Conservation (phyloP, 1,140 invertebrate species). For the Plectrocnemia conspersa region DNA sequence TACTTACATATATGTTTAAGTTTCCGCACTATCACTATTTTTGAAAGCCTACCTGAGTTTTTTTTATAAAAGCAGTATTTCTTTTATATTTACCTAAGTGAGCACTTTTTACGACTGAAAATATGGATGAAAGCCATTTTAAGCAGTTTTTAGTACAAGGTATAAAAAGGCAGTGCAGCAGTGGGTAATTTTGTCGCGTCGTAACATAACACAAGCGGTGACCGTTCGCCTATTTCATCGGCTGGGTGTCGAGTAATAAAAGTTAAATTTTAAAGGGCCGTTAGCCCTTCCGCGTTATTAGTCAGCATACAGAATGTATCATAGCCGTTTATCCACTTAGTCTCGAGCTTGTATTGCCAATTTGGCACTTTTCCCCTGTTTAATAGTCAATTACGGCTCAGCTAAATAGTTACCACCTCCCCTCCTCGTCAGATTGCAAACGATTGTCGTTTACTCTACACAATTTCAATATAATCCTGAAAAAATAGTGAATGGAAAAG, state of each 20-base stretch:
- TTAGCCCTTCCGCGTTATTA: conserved; percentile 23
- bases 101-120: conserved; percentile 1
- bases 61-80: too few relatives aligned
- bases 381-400: conserved; percentile 34
- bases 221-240: neutral
- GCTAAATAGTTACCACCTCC: conserved; percentile 10
- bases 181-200: too few relatives aligned
- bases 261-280: neutral
- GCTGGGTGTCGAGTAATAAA: neutral
- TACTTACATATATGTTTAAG: too few relatives aligned
- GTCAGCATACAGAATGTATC: conserved; percentile 24
- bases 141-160: neutral
- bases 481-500: too few relatives aligned
- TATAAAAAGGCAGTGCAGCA: neutral
- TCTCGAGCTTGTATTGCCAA: conserved; percentile 30
- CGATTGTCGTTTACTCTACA: too few relatives aligned
- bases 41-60: too few relatives aligned
- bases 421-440: too few relatives aligned
- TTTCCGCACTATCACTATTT: too few relatives aligned
- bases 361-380: conserved; percentile 31
- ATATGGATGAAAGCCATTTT: conserved; percentile 4
- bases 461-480: too few relatives aligned
- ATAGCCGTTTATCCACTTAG: conserved; percentile 33
- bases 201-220: neutral
- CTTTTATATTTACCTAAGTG: too few relatives aligned